Base-by-base conservation (phyloP, 2,888 invertebrate genomes). In the Coelopa pilipes region DNA sequence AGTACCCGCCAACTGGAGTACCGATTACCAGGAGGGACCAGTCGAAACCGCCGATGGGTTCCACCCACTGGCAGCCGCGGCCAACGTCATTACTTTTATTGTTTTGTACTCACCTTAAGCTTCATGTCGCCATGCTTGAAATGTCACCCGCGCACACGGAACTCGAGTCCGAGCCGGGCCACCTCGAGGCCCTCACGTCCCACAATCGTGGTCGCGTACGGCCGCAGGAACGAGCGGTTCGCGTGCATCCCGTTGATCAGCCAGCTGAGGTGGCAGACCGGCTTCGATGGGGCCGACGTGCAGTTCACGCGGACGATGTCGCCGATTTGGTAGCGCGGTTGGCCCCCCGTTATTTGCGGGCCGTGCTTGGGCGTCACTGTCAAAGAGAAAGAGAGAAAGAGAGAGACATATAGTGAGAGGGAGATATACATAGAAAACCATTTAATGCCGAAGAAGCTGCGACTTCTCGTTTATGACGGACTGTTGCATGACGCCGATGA, bases 61-160 rank as follows among this genome's bases (percentile, higher is more conserved):
- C n/a, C n/a, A n/a, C n/a, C n/a, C n/a, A n/a, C n/a, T n/a, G n/a
- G n/a, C n/a, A n/a, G n/a, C n/a, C n/a, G n/a, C n/a, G n/a, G n/a
- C n/a, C n/a, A n/a, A n/a, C n/a, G n/a, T n/a, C n/a, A n/a, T n/a
- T n/a, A n/a, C n/a, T n/a, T n/a, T n/a, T n/a, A n/a, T n/a, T n/a
- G n/a, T n/a, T n/a, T n/a, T n/a, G n/a, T n/a, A 34, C 34, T 82
- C 75, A 91, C 91, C 90, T 95, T 96, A 78, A 96, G 90, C 88
- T 96, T 96, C 89, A 96, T 91, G 86, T 95, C 94, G 82, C 95
- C 94, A 81, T 91, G 90, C 83, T 91, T 92, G 88, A 96, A 96
- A 88, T 96, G 95, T 84, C 92, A 92, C 77, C 90, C 90, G 79
- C 92, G 91, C 78, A 94, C 94, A 83, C 92, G 91, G 87, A 96